These are phyloP conservation scores for Agraylea sexmaculata DNA, from an alignment of 1,140 invertebrate species.

Conservation along the genomic window DNA sequence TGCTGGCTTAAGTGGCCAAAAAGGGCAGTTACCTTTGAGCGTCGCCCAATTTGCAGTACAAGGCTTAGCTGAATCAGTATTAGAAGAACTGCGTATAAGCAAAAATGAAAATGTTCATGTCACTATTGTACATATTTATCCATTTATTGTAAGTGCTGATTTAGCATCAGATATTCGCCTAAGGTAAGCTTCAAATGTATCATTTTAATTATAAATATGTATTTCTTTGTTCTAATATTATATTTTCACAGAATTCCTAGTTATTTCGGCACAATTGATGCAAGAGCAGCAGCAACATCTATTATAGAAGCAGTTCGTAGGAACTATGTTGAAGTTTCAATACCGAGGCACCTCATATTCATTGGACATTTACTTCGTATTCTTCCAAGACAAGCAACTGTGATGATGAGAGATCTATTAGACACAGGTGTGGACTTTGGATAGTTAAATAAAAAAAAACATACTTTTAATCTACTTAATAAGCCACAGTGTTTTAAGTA, in stretches of 20 bases:
- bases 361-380: conserved; percentile 46
- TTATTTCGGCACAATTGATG: conserved; percentile 51
- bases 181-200: conserved; percentile 43
- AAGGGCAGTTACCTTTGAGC: conserved; percentile 50
- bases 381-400: conserved; percentile 46
- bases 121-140: conserved; percentile 49
- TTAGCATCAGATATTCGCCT: conserved; percentile 41
- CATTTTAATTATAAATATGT: too few relatives aligned
- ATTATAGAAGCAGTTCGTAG: conserved; percentile 48
- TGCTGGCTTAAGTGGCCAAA: conserved; percentile 51
- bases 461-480: too few relatives aligned
- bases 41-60: conserved; percentile 62
- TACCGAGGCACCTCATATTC: conserved; percentile 47
- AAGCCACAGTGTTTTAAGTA: too few relatives aligned
- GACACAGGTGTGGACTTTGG: conserved; percentile 56
- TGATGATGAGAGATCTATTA: conserved; percentile 46
- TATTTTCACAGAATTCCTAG: conserved; percentile 44
- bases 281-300: conserved; percentile 39
- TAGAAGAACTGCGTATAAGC: conserved; percentile 44
- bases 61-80: conserved; percentile 48
- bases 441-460: too few relatives aligned
- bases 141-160: conserved; percentile 46
- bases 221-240: conserved; percentile 19
- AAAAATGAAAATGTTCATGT: conserved; percentile 42
- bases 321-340: conserved; percentile 48